Evolutionary conservation across 64 coral and sea anemone genomes (phyloP).

Genomic region (Stylophora pistillata): DNA sequence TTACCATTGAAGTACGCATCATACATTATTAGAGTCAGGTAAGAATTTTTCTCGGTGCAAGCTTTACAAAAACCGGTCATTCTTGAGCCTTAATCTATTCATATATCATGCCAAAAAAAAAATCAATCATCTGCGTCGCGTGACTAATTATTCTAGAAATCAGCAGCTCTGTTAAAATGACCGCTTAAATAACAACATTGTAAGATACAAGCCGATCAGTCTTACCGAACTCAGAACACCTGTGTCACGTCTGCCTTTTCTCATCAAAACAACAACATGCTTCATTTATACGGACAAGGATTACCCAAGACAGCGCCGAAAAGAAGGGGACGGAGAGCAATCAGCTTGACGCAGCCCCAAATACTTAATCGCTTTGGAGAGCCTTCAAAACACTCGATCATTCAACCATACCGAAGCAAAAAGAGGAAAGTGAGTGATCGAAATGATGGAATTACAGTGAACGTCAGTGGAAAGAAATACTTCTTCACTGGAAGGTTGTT

Average conservation of each 20-base stretch:
- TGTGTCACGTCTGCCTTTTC: not conserved
- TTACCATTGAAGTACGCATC: too few species aligned
- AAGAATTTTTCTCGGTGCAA: not conserved
- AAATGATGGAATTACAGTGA: constrained; percentile 23
- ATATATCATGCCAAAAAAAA: not conserved
- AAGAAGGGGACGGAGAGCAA: not conserved
- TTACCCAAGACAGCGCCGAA: not conserved
- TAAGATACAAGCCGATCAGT: not conserved
- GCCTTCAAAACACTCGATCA: not conserved
- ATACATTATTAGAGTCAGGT: not conserved
- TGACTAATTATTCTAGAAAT: not conserved
- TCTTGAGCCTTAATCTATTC: not conserved
- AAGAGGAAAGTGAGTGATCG: constrained; percentile 11
- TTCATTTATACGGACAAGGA: constrained; percentile 17
- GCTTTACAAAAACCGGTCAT: not conserved
- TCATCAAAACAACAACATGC: not conserved
- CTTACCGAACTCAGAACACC: not conserved
- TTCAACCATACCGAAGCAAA: not conserved
- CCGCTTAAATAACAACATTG: not conserved
- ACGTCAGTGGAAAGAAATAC: constrained; percentile 56
- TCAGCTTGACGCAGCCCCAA: not conserved
- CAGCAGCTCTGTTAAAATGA: not conserved
- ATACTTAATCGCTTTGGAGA: not conserved
- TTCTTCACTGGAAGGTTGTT: constrained; percentile 7
- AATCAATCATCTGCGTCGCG: not conserved